phyloP scores from a whole-genome alignment of 2,888 invertebrate species.

The Drosophila rellima region DNA sequence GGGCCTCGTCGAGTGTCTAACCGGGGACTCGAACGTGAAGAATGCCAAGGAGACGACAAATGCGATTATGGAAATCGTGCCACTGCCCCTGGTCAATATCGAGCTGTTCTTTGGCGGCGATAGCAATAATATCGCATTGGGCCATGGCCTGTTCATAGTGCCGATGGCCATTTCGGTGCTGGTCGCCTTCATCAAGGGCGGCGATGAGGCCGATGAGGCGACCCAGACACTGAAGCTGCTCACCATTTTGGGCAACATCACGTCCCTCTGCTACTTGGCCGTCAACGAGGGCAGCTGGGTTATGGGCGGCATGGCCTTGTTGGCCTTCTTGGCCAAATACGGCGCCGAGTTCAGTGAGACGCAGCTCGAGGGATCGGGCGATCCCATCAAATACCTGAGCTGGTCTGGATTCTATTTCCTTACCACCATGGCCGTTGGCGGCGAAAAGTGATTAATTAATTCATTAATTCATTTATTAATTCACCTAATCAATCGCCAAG shows the following conservation, averaged over 20 bases:
- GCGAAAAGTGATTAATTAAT: slow-evolving; percentile 39
- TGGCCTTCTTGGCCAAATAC: slow-evolving; percentile 68
- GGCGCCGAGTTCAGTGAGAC: slow-evolving; percentile 58
- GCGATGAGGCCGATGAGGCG: slow-evolving; percentile 10
- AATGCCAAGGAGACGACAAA: slow-evolving; percentile 35
- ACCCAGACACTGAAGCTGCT: slow-evolving; percentile 62
- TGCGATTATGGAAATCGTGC: slow-evolving; percentile 67
- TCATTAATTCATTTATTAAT: background rate
- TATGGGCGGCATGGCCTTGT: slow-evolving; percentile 69
- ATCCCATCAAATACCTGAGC: slow-evolving; percentile 50
- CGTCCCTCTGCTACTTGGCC: slow-evolving; percentile 72
- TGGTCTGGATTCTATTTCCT: slow-evolving; percentile 62
- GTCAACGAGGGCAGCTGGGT: slow-evolving; percentile 69
- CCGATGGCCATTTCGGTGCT: slow-evolving; percentile 67
- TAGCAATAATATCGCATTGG: slow-evolving; percentile 70
- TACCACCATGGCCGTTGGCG: slow-evolving; percentile 35
- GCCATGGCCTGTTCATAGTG: slow-evolving; percentile 77
- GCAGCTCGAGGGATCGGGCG: slow-evolving; percentile 13
- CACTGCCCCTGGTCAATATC: slow-evolving; percentile 75
- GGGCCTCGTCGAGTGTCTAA: slow-evolving; percentile 50
- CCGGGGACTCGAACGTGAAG: slow-evolving; percentile 12
- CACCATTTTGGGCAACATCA: slow-evolving; percentile 76
- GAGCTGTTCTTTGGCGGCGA: slow-evolving; percentile 65
- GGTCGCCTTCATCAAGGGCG: slow-evolving; percentile 38
- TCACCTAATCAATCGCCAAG: background rate